Base-by-base conservation (phyloP, 92 coral and sea anemone genomes). In the Diadumene lineata region DNA sequence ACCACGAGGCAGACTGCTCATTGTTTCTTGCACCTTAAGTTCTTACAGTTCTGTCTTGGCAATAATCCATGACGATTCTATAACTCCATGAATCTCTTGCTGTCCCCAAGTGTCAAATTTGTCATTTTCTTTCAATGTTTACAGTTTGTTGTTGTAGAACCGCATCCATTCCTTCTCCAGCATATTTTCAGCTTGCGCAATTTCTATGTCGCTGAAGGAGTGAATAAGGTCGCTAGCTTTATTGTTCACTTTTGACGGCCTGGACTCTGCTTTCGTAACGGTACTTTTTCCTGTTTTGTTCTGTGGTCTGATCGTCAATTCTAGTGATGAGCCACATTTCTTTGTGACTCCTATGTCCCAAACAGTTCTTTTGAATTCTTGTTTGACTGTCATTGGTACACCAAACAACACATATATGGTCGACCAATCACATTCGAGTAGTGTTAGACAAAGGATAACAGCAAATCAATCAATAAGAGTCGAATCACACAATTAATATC, bases 1-100 rank as follows among this genome's bases (percentile, higher is more conserved):
- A n/a, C n/a, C n/a, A n/a, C n/a, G n/a, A n/a, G n/a, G n/a, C n/a
- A n/a, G n/a, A n/a, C n/a, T n/a, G n/a, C n/a, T n/a, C n/a, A n/a
- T n/a, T n/a, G n/a, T n/a, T 56, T 82, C 71, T 62, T 82, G 74
- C 31, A 75, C 76, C 22, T 55, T 24, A 25, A 75, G 64, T 43
- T 74, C 67, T 2, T 74, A 38, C 30, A 82, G 57, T 0, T 67
- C 57, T 33, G 81, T 82, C 43, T 75, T 75, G 32, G 34, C 75
- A 57, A 82, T 19, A 21, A 66, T 60, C 86, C 86, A 82, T 31
- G 68, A 66, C 1, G 75, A 76, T 53, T 82, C 70, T 24, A 82
- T 75, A 30, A 82, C 73, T 13, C 86, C 86, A 0, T 56, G 29
- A 19, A 82, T 66, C 31, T 66, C 75, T 22, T 56, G 53, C 23